Percentiles rank a stretch among this genome's conserved stretches.
Conservation (phyloP, 2,888 invertebrate species). For the Plutella xylostella region DNA sequence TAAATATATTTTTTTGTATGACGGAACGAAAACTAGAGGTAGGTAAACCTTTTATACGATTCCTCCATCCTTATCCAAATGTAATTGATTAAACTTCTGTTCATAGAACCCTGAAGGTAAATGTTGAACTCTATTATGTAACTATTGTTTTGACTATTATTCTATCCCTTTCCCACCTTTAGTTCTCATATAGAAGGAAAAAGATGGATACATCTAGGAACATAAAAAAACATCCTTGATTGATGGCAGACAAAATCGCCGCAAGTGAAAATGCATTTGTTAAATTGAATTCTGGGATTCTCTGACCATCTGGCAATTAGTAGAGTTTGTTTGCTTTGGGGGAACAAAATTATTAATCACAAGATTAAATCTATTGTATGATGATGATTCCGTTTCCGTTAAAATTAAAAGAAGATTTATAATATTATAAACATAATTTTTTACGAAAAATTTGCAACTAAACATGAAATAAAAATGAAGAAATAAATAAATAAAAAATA, state of each 20-base stretch:
- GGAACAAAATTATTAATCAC: constrained; percentile 23
- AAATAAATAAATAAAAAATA: too few relatives aligned
- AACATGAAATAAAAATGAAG: too few relatives aligned
- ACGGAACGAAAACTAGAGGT: too few relatives aligned
- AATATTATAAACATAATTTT: too few relatives aligned
- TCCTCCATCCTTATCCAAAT: background rate
- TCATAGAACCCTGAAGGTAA: constrained; percentile 30
- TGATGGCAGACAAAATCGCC: constrained; percentile 36
- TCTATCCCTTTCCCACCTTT: background rate
- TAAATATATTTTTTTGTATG: too few relatives aligned
- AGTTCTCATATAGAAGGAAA: background rate
- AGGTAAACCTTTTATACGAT: background rate
- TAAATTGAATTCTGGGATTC: constrained; percentile 40
- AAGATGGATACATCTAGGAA: background rate
- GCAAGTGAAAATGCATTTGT: constrained; percentile 27
- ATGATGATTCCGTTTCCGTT: too few relatives aligned
- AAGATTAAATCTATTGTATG: too few relatives aligned
- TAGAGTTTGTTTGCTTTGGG: constrained; percentile 35
- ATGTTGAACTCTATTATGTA: constrained; percentile 34
- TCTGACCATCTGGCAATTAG: constrained; percentile 29
- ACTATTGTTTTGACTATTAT: background rate
- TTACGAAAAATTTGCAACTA: too few relatives aligned
- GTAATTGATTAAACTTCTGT: constrained; percentile 38
- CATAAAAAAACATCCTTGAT: constrained; percentile 31
- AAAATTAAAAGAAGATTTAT: too few relatives aligned